Base-by-base conservation (phyloP, 2,888 invertebrate species). In the Endotricha flammealis region DNA sequence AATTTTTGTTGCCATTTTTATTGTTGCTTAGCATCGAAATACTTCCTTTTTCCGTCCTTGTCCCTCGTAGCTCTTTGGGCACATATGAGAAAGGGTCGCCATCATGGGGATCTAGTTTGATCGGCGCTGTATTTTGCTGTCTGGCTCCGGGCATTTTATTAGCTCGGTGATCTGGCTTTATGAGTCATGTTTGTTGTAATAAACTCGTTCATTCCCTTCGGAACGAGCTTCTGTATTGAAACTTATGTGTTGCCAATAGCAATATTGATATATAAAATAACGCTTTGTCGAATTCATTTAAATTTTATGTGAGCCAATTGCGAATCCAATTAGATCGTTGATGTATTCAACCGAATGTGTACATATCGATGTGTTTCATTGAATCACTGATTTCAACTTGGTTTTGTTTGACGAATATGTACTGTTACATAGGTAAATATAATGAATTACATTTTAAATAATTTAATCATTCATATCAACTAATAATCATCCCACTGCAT, bases 91-190 rank as follows among this genome's bases (percentile, higher is more conserved):
- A 57, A 64, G 60, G 61, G 74, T 62, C 63, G 61, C 47, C 46
- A 47, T 58, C 61, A 64, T 64, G 52, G 58, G 53, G 61, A 54
- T 60, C 62, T 46, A 42, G 42, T 57, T 57, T 56, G 57, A 63
- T 62, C 70, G 64, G 67, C 53, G 48, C 50, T 58, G 57, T 64
- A 65, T 66, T 68, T 61, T 61, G 55, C 58, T 61, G 62, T 55
- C 57, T 55, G 55, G 51, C 48, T 43, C 42, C 36, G 38, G 49
- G 60, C 53, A 55, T 73, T 76, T 77, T 76, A 77, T 76, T 69
- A 66, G 69, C 60, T 51, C 57, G 58, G 61, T 64, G 70, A 73
- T 74, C 74, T 70, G 57, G 58, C 61, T 77, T 78, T 77, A 79
- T 70, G 73, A 70, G 57, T 61, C 69, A 67, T 71, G 70, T 71